Percentiles rank a stretch among this genome's conserved stretches.
Evolutionary conservation across 2,888 invertebrate genomes (phyloP).

Genomic region (Sicus ferrugineus): DNA sequence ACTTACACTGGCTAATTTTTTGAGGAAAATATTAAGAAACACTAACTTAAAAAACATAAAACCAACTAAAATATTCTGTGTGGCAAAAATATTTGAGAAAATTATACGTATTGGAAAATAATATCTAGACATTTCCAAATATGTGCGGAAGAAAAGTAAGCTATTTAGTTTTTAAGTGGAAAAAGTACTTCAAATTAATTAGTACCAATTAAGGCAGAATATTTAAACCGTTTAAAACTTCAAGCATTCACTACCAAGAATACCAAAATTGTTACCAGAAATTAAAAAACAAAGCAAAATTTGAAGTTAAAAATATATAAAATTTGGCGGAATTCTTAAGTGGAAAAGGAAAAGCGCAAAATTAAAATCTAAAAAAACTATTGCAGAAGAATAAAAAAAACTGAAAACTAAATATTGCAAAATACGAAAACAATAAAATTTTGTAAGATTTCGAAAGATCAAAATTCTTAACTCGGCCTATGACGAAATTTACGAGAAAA

Average conservation of each 20-base stretch:
- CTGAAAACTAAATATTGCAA: slow-evolving; percentile 26
- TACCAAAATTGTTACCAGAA: too few species aligned
- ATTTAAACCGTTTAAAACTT: slow-evolving; percentile 28
- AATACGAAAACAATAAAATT: slow-evolving; percentile 32
- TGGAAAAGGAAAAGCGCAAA: slow-evolving; percentile 30
- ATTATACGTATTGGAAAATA: slow-evolving; percentile 30
- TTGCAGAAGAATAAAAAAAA: slow-evolving; percentile 12
- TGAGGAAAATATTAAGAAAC: slow-evolving; percentile 37
- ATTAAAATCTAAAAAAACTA: slow-evolving; percentile 29
- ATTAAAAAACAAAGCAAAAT: slow-evolving; percentile 19
- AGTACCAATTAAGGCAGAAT: slow-evolving; percentile 35
- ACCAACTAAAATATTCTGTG: slow-evolving; percentile 41
- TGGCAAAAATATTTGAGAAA: slow-evolving; percentile 44
- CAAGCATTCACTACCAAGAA: slow-evolving; percentile 15
- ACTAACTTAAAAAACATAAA: slow-evolving; percentile 24
- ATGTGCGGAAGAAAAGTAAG: slow-evolving; percentile 39
- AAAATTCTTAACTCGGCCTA: slow-evolving; percentile 25
- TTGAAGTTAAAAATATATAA: slow-evolving; percentile 32
- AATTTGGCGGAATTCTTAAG: slow-evolving; percentile 39
- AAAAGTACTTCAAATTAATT: slow-evolving; percentile 28
- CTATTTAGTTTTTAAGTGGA: slow-evolving; percentile 38
- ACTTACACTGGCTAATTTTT: slow-evolving; percentile 37
- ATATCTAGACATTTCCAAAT: slow-evolving; percentile 35
- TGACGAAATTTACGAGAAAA: slow-evolving; percentile 29
- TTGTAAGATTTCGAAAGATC: not conserved